phyloP scores from a whole-genome alignment of 2,113 vertebrate species.

The Panthera uncia region DNA sequence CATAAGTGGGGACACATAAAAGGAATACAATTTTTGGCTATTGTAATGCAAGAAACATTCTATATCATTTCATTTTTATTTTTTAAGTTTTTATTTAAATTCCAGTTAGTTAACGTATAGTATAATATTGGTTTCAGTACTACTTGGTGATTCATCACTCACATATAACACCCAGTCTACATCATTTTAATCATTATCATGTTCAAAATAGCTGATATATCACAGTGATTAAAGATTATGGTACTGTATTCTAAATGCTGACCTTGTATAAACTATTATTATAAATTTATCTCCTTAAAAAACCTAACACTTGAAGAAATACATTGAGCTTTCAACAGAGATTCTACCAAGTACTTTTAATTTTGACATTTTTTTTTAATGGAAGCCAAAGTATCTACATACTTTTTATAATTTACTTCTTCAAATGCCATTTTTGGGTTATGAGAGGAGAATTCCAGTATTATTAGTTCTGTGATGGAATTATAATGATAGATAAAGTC shows the following conservation, averaged over 20 bases:
- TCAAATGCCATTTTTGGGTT: background rate
- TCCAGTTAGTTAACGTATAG: no score
- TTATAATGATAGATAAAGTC: background rate
- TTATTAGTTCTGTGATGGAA: background rate
- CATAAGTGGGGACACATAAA: background rate
- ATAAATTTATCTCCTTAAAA: background rate
- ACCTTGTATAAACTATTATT: background rate
- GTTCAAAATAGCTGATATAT: background rate
- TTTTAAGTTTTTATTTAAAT: no score
- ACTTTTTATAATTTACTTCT: background rate
- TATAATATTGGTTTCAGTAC: no score
- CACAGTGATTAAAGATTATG: background rate
- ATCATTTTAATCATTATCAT: background rate
- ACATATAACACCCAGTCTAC: no score
- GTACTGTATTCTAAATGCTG: background rate
- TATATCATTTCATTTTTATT: background rate
- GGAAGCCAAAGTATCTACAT: background rate
- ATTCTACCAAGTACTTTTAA: background rate
- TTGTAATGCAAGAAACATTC: background rate
- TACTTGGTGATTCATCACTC: no score
- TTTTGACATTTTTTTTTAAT: background rate
- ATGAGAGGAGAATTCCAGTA: background rate
- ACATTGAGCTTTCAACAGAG: background rate
- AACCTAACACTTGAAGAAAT: background rate
- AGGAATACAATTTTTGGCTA: background rate